Conservation (phyloP, 2,113 vertebrate species). For the Halichoeres trimaculatus region DNA sequence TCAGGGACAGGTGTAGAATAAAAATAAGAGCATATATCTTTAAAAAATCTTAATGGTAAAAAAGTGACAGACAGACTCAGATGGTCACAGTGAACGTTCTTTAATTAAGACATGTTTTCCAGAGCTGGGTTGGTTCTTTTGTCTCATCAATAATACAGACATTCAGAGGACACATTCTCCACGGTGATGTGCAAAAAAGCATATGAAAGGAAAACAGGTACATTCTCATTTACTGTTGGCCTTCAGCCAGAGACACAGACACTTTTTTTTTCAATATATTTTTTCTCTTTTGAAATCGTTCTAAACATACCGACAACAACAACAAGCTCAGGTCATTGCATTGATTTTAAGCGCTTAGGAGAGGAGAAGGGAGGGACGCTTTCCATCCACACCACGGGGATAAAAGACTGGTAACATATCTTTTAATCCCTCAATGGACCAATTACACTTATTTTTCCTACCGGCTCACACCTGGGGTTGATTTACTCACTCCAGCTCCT, state of each 20-base stretch:
- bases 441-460: constrained; percentile 19
- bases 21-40: no score
- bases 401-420: constrained; percentile 9
- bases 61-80: background rate
- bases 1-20: no score
- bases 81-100: constrained; percentile 72
- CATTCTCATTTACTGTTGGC: constrained; percentile 47
- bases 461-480: background rate
- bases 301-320: constrained; percentile 33
- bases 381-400: constrained; percentile 7
- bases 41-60: no score
- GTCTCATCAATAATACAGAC: constrained; percentile 50
- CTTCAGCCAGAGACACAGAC: constrained; percentile 1
- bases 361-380: background rate
- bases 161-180: constrained; percentile 70
- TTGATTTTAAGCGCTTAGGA: constrained; percentile 34
- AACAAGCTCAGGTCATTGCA: constrained; percentile 35
- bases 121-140: constrained; percentile 41
- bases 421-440: constrained; percentile 26
- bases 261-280: constrained; percentile 5
- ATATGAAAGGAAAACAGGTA: constrained; percentile 48
- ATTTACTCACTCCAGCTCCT: constrained; percentile 1
- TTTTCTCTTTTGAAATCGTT: constrained; percentile 1
- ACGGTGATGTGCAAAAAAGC: constrained; percentile 71
- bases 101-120: constrained; percentile 71